Evolutionary conservation across 2,888 invertebrate species (phyloP), one percentile per base, ranked within the genome.

Genomic region (Caenorhabditis sulstoni): DNA sequence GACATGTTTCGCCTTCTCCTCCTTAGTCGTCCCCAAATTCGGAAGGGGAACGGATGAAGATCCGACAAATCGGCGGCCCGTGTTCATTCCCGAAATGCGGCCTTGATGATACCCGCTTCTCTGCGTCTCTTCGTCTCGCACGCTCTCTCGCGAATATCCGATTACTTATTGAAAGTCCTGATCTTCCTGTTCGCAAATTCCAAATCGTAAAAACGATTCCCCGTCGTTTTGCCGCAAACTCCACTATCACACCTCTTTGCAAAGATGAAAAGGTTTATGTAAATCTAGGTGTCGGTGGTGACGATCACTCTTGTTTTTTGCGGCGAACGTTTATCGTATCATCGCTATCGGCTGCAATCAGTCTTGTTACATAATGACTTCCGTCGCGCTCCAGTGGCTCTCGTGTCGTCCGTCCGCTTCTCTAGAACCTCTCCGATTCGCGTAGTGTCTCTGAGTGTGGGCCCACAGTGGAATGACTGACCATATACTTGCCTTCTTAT

Each of bases 11-110:
- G 12, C 41, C 29, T 50, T 62, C 14, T 52, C n/a, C 20, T 29
- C n/a, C 45, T 29, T 35, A 14, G 18, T 45, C 20, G 18, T 35
- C 35, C 29, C 29, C 35, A 4, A 16, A 53, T 14, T 53, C 22
- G 8, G 44, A 20, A 20, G 22, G 49, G 49, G 22, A 20, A 47
- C 18, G 47, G 16, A 47, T 47, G 52, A 53, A 53, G 22, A 22
- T 55, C 22, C 61, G 59, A 58, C 65, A 57, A 65, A 74, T 58
- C 58, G 22, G n/a, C n/a, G n/a, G 59, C 45, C 12, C 22, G 37
- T 49, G 52, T 66, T 66, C 66, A 59, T 74, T 65, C 74, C 59
- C 74, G 59, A 66, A 74, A 74, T 65, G 58, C 61, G 65, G 61
- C 75, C 67, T 62, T 75, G 67, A 52, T 65, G 76, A 66, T 61